Conservation (phyloP, 2,888 invertebrate genomes). For the Coenonympha glycerion region DNA sequence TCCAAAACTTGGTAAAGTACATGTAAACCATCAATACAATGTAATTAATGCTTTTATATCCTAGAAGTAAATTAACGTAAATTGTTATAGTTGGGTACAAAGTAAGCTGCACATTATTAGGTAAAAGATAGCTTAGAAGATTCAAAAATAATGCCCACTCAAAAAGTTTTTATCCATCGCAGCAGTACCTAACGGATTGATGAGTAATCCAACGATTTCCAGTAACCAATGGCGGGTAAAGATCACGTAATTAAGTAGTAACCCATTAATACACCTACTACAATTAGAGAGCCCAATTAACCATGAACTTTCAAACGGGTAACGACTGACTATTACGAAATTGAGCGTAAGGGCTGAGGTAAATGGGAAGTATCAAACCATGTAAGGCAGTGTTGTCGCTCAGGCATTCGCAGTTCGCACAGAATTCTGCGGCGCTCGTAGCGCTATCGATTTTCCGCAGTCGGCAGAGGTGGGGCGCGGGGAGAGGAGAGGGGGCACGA, state of each 20-base stretch:
- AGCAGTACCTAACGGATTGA: neutral
- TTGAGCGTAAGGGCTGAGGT: conserved; percentile 6
- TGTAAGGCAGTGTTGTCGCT: conserved; percentile 33
- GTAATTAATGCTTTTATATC: too few relatives aligned
- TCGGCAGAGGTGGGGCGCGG: conserved; percentile 34
- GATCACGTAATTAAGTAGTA: neutral
- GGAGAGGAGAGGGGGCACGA: conserved; percentile 29
- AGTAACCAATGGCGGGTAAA: neutral
- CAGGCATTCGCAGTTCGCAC: conserved; percentile 33
- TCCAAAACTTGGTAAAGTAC: neutral
- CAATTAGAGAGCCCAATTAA: neutral
- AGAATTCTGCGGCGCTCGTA: conserved; percentile 41
- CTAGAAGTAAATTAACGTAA: too few relatives aligned
- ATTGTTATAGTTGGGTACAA: too few relatives aligned
- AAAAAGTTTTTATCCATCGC: too few relatives aligned
- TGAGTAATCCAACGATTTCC: neutral
- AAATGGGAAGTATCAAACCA: conserved; percentile 26
- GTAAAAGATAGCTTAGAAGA: too few relatives aligned
- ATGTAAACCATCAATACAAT: neutral
- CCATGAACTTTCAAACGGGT: neutral
- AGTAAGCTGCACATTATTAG: too few relatives aligned
- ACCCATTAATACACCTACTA: neutral
- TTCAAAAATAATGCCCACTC: too few relatives aligned
- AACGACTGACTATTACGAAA: conserved; percentile 17
- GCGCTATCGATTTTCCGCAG: conserved; percentile 70